These are phyloP conservation scores for Ellobium chinense DNA, from an alignment of 2,888 invertebrate genomes.

Conservation along the genomic window DNA sequence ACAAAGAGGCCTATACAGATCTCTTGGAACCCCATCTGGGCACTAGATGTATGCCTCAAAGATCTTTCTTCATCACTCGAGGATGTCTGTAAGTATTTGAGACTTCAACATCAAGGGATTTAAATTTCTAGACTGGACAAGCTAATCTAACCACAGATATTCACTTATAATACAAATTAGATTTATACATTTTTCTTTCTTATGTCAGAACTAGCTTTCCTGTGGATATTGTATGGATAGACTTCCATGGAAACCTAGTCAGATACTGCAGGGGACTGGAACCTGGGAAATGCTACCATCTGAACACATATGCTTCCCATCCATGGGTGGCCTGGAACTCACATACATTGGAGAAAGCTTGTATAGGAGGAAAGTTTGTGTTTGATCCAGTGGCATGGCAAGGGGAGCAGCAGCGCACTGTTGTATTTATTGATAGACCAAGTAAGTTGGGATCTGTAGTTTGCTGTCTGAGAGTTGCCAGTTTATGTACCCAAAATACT, in stretches of 20 bases:
- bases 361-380: constrained; percentile 8
- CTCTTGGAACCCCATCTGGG: no score
- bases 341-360: constrained; percentile 14
- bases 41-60: no score
- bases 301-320: constrained; percentile 30
- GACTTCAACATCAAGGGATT: no score
- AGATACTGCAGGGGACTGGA: constrained; percentile 10
- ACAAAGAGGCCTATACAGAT: no score
- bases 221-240: constrained; percentile 31
- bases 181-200: background rate
- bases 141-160: no score
- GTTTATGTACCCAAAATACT: no score
- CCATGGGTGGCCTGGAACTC: constrained; percentile 40
- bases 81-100: no score
- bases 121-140: no score
- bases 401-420: constrained; percentile 29
- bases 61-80: no score
- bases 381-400: constrained; percentile 19
- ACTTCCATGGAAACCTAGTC: constrained; percentile 26
- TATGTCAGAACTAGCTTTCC: constrained; percentile 24
- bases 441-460: constrained; percentile 1
- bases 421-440: constrained; percentile 31
- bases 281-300: background rate
- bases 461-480: no score
- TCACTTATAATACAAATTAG: no score